Conservation (phyloP, 2,113 vertebrate genomes). For the Oostethus manadensis region DNA sequence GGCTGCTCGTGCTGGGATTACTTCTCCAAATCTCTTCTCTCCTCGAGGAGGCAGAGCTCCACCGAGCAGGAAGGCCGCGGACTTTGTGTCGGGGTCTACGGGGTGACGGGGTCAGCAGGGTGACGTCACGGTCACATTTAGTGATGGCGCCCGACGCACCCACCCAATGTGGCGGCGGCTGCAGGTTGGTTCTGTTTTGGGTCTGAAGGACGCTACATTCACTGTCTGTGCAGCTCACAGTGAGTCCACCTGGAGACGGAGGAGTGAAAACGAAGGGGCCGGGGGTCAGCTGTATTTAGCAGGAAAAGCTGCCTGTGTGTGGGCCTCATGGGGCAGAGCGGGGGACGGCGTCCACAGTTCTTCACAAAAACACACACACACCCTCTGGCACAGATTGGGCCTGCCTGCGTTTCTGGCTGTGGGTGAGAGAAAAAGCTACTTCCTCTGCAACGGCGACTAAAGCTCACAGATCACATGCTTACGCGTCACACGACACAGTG, state of each 20-base stretch:
- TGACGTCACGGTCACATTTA: slow-evolving; percentile 54
- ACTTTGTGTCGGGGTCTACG: slow-evolving; percentile 32
- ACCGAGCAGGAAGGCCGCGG: slow-evolving; percentile 25
- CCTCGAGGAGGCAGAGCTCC: slow-evolving; percentile 28
- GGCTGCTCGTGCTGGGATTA: slow-evolving; percentile 48
- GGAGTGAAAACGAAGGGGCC: not conserved
- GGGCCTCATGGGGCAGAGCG: slow-evolving; percentile 65
- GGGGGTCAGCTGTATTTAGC: slow-evolving; percentile 59
- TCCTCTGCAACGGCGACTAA: slow-evolving; percentile 59
- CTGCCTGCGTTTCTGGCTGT: slow-evolving; percentile 66
- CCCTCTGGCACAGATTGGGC: slow-evolving; percentile 64
- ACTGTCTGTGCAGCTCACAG: slow-evolving; percentile 32
- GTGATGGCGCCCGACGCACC: slow-evolving; percentile 34
- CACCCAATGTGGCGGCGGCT: slow-evolving; percentile 36
- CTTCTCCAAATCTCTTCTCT: slow-evolving; percentile 26
- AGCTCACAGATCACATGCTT: slow-evolving; percentile 29
- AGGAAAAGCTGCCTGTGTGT: slow-evolving; percentile 67
- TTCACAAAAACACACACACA: slow-evolving; percentile 61
- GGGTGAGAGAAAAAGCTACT: slow-evolving; percentile 59
- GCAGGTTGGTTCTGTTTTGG: slow-evolving; percentile 11
- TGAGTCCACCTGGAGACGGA: slow-evolving; percentile 46
- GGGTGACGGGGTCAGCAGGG: slow-evolving; percentile 41
- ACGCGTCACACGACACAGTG: not conserved
- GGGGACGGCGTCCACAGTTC: slow-evolving; percentile 57
- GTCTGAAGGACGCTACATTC: slow-evolving; percentile 38